Evolutionary conservation across 2,113 vertebrate genomes (phyloP).

Genomic region (Cichladusa arquata): DNA sequence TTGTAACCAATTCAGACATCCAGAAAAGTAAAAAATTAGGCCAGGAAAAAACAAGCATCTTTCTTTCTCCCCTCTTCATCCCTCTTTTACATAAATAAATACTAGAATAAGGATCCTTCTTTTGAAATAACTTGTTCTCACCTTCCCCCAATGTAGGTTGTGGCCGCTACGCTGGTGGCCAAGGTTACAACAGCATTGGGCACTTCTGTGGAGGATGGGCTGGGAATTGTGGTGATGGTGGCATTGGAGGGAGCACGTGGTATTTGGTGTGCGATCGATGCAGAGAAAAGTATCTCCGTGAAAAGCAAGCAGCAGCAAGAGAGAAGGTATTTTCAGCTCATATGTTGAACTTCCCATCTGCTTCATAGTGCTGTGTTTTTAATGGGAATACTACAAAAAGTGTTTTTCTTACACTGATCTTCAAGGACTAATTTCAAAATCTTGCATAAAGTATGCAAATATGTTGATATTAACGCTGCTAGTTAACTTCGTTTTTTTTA

Average conservation of each 20-base stretch:
- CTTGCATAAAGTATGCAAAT: not conserved
- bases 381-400: not conserved
- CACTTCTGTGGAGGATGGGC: constrained; percentile 99
- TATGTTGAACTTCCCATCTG: not conserved
- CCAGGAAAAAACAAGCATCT: not conserved
- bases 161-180: constrained; percentile 95
- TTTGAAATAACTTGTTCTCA: not conserved
- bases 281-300: constrained; percentile 95
- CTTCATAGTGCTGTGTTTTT: not conserved
- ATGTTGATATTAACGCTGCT: not conserved
- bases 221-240: constrained; percentile 96
- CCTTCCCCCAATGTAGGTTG: constrained; percentile 77
- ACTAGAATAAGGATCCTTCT: not conserved
- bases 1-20: not conserved
- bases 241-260: constrained; percentile 98
- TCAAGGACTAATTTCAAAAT: not conserved
- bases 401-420: not conserved
- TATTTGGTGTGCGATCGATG: constrained; percentile 97
- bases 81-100: not conserved
- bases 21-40: not conserved
- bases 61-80: not conserved
- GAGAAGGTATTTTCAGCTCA: constrained; percentile 84
- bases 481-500: not conserved
- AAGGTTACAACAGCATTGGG: constrained; percentile 98
- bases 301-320: constrained; percentile 94